phyloP scores from a whole-genome alignment of 1,140 invertebrate species.

The Drosophila baimaii region DNA sequence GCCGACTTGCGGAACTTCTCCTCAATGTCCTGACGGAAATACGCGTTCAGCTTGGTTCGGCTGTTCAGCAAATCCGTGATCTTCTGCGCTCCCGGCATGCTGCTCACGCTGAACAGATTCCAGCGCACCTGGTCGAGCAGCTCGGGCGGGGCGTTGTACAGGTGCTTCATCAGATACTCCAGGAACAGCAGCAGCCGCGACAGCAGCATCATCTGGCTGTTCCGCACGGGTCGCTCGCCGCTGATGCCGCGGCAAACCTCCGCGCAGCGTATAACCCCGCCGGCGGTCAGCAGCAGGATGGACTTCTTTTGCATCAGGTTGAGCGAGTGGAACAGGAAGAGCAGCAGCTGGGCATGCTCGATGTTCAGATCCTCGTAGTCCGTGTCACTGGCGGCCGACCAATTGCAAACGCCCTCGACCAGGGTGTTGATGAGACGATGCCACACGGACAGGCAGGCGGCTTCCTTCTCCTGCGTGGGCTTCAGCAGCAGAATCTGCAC shows the following conservation, averaged over 20 bases:
- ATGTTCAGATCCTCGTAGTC: constrained; percentile 92
- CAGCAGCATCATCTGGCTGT: constrained; percentile 91
- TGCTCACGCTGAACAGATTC: constrained; percentile 83
- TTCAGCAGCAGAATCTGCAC: constrained; percentile 90
- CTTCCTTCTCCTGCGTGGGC: constrained; percentile 93
- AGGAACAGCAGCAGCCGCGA: constrained; percentile 94
- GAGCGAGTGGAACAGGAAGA: constrained; percentile 97
- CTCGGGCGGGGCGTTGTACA: constrained; percentile 93
- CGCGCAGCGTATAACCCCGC: constrained; percentile 88
- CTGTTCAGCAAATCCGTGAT: constrained; percentile 72
- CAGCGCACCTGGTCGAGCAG: constrained; percentile 90
- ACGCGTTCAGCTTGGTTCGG: constrained; percentile 76
- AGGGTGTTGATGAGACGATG: constrained; percentile 94
- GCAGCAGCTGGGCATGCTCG: constrained; percentile 96
- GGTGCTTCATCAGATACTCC: constrained; percentile 97
- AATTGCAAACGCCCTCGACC: constrained; percentile 89
- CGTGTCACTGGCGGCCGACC: constrained; percentile 43
- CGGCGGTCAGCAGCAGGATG: constrained; percentile 92
- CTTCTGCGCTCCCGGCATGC: constrained; percentile 76
- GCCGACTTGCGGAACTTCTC: constrained; percentile 89
- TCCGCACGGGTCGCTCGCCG: constrained; percentile 84
- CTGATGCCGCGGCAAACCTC: constrained; percentile 87
- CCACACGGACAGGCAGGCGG: constrained; percentile 95
- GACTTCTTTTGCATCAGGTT: constrained; percentile 98
- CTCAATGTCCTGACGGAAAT: constrained; percentile 88